Evolutionary conservation across 2,888 invertebrate genomes (phyloP), one percentile per base, ranked within the genome.

Genomic region (Ectobius pallidus): DNA sequence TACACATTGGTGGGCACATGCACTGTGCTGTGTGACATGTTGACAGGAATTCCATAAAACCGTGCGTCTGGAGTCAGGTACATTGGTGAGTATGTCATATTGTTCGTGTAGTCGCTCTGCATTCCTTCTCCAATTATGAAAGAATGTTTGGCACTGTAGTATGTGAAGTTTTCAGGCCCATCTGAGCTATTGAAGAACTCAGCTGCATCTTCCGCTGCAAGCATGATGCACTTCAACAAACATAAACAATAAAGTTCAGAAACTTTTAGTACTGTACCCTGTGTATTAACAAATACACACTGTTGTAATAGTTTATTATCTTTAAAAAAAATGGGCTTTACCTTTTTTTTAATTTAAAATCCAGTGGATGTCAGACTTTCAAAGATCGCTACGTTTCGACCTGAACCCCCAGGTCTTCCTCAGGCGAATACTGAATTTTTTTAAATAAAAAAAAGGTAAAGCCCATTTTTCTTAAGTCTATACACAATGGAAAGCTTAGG

Each of bases 1-100:
- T 90, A 97, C 73, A 98, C 92, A 85, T 97, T 97, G 34, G 96
- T 95, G 3, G 98, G 97, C 30, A 97, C 93, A 82, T 98, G 97
- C 67, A 97, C 93, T 75, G 96, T 92, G 80, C 95, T 95, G 78
- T 89, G 87, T 72, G 86, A 88, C 14, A 92, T 92, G 81, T 94
- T 94, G 16, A 95, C 92, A 44, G 89, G 88, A 75, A 94, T 90
- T 80, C 94, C 90, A 82, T 94, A 93, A 83, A 96, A 96, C 82
- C 95, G 94, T 0, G 92, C 90, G 80, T 94, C 92, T 72, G 87
- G 86, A 79, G 90, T 90, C 25, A 94, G 81, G 9, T 85, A 79
- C 80, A 92, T 86, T 22, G 84, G 81, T 78, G 86, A 84, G 79
- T 89, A 92, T 67, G 75, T 76, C 16, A 73, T 74, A 68, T 46